Evolutionary conservation across 2,113 vertebrate species (phyloP).

Genomic region (Aspiorhynchus laticeps): DNA sequence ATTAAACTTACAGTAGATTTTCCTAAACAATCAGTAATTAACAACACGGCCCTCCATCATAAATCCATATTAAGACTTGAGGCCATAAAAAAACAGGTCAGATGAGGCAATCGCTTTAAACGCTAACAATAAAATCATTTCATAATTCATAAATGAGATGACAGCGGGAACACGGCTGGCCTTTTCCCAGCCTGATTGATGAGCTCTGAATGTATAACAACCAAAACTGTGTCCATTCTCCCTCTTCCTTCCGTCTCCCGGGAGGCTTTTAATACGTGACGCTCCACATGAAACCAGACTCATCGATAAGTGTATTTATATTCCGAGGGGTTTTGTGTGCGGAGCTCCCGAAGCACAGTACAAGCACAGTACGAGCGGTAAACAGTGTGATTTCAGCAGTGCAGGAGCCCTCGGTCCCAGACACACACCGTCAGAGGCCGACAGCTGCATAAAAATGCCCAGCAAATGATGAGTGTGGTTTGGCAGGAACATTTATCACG

Average conservation of each 20-base stretch:
- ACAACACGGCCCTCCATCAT: conserved; percentile 33
- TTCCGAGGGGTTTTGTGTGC: background rate
- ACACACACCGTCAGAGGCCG: conserved; percentile 12
- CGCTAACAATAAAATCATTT: conserved; percentile 31
- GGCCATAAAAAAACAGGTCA: conserved; percentile 31
- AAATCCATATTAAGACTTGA: conserved; percentile 26
- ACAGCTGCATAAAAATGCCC: conserved; percentile 39
- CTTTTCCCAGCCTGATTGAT: conserved; percentile 61
- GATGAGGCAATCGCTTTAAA: conserved; percentile 16
- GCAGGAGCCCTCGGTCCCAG: conserved; percentile 5
- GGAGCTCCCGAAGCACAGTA: background rate
- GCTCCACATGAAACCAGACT: conserved; percentile 33
- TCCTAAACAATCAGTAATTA: conserved; percentile 51
- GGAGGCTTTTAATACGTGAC: conserved; percentile 38
- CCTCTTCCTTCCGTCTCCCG: conserved; percentile 45
- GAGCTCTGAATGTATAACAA: conserved; percentile 46
- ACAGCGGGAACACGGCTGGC: conserved; percentile 46
- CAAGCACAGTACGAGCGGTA: background rate
- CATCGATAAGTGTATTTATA: conserved; percentile 45
- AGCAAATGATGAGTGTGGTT: conserved; percentile 47
- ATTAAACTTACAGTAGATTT: conserved; percentile 55
- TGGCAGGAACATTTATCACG: conserved; percentile 51
- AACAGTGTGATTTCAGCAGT: background rate
- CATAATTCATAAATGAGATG: conserved; percentile 41
- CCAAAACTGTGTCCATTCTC: conserved; percentile 41